A percentile compares a stretch with the other conserved stretches of the same genome.
phyloP scores from a whole-genome alignment of 1,140 invertebrate species.

The Asobara japonica region DNA sequence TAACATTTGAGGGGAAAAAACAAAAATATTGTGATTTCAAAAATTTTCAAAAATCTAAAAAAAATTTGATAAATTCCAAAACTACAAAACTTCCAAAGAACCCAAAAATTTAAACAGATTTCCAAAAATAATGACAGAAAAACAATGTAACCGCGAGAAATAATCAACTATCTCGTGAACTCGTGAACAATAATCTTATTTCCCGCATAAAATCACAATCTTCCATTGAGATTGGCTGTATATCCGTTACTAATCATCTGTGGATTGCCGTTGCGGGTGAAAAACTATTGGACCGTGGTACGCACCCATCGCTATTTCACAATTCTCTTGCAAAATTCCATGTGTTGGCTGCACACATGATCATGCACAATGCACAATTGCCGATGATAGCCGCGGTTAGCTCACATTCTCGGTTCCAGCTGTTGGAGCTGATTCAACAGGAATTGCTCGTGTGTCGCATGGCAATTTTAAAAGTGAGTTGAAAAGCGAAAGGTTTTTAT shows the following conservation, averaged over 20 bases:
- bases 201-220: neutral
- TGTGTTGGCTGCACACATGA: neutral
- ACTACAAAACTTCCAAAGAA: no score
- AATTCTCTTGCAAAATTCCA: neutral
- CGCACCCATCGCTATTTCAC: constrained; percentile 1
- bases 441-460: neutral
- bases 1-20: no score
- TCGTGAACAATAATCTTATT: no score
- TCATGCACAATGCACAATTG: neutral
- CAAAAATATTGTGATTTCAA: no score
- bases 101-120: no score
- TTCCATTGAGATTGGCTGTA: neutral
- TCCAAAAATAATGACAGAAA: no score
- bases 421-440: constrained; percentile 13
- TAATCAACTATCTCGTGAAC: no score
- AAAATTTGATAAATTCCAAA: no score
- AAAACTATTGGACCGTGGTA: neutral
- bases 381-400: neutral
- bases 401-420: constrained; percentile 17
- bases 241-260: neutral
- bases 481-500: constrained; percentile 9
- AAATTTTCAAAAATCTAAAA: no score
- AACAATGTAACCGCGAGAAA: no score
- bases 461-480: neutral
- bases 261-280: neutral